Evolutionary conservation across 2,888 invertebrate genomes (phyloP), one percentile per base, ranked within the genome.

Genomic region (Caenorhabditis imperialis): DNA sequence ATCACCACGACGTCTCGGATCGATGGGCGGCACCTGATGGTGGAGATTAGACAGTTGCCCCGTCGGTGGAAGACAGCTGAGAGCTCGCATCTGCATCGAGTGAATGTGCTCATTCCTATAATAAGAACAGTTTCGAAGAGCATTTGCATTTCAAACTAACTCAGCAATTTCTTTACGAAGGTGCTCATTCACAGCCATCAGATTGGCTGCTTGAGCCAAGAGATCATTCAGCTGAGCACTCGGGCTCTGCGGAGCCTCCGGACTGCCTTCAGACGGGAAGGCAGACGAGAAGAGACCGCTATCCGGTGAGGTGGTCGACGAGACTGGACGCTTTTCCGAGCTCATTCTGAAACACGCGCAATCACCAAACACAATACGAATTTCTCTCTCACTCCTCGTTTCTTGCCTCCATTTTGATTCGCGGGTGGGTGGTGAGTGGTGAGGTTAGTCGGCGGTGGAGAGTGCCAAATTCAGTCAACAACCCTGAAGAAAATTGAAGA

Each of bases 161-260:
- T 79, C 75, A 8, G 77, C 79, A 20, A 78, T 77, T 16, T 78
- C 77, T 44, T 78, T 80, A 20, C 77, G 70, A 20, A 80, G 57
- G 30, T 78, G 78, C 22, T 75, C 80, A 27, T 80, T 80, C 38
- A 75, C 70, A n/a, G 78, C 78, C 51, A 80, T 62, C 22, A 80
- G 55, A 45, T 62, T 75, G 6, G 78, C 76, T 3, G 78, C 71
- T 38, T 80, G 74, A 23, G 69, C 58, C 14, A 79, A 51, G 22
- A 80, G 42, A 16, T 54, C 42, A 37, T 42, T 44, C 10, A 67
- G 20, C 2, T 65, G 54, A n/a, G 20, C 20, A 1, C 37, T 27
- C 2, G 16, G n/a, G 2, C 14, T 20, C 8, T 8, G 10, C 27
- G 44, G 33, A 16, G 33, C 60, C 14, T 2, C 7, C 10, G 40